phyloP scores from a whole-genome alignment of 2,113 vertebrate genomes.

The Melanotaenia duboulayi region DNA sequence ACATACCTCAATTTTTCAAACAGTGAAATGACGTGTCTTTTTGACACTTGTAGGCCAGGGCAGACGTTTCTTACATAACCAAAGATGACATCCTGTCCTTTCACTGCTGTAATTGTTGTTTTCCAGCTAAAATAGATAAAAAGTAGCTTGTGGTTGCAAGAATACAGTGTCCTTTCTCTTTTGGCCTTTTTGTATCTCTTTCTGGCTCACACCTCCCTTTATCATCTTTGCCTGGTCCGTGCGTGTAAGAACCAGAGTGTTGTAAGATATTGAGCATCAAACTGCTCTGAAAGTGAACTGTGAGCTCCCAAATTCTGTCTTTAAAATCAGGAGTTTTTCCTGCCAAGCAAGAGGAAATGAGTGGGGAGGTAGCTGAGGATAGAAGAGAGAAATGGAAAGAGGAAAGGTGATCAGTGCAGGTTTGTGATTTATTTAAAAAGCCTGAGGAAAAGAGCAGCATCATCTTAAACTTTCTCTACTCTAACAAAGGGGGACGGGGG shows the following conservation, averaged over 20 bases:
- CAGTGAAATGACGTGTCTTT: not conserved
- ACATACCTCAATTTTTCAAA: not conserved
- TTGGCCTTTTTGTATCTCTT: not conserved
- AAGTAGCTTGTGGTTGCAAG: not conserved
- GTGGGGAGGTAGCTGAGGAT: conserved; percentile 28
- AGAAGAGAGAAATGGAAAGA: conserved; percentile 48
- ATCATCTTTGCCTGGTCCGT: conserved; percentile 1
- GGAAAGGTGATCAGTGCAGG: conserved; percentile 41
- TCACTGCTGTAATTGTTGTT: conserved; percentile 24
- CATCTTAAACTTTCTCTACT: conserved; percentile 16
- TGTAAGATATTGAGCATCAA: conserved; percentile 12
- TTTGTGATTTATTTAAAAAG: conserved; percentile 66
- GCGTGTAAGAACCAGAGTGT: not conserved
- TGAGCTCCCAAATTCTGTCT: conserved; percentile 62
- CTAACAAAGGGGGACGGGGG: conserved; percentile 25
- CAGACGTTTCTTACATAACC: conserved; percentile 45
- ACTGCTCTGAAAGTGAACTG: conserved; percentile 6
- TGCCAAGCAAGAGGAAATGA: conserved; percentile 72
- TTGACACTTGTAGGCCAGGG: conserved; percentile 12
- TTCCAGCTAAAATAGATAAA: conserved; percentile 20
- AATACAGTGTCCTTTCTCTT: not conserved
- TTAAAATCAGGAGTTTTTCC: conserved; percentile 11
- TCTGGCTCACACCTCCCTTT: conserved; percentile 9
- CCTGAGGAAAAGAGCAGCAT: conserved; percentile 21
- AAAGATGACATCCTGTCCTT: conserved; percentile 24